phyloP scores from a whole-genome alignment of 2,797 vertebrate genomes.

The Clarias pachynema region DNA sequence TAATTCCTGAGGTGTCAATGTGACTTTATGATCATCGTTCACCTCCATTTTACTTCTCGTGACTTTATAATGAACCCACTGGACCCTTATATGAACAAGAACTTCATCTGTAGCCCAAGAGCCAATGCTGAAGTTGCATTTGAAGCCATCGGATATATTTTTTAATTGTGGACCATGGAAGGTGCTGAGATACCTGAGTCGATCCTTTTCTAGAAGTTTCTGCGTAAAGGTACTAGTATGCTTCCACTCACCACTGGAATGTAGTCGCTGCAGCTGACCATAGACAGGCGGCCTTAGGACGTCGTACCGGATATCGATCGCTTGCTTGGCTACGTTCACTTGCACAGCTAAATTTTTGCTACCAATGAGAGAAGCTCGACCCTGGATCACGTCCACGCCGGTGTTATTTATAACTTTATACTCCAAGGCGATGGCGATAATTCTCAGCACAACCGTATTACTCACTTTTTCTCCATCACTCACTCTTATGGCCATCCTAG shows the following conservation, averaged over 20 bases:
- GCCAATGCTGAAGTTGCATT: slow-evolving; percentile 79
- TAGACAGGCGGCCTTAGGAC: slow-evolving; percentile 76
- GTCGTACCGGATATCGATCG: slow-evolving; percentile 75
- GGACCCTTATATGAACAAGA: slow-evolving; percentile 74
- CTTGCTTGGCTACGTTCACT: slow-evolving; percentile 72
- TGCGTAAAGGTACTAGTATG: slow-evolving; percentile 79
- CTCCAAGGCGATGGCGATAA: slow-evolving; percentile 79
- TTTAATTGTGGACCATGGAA: slow-evolving; percentile 72
- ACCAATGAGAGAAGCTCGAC: slow-evolving; percentile 72
- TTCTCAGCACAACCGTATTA: slow-evolving; percentile 82
- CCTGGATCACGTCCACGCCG: slow-evolving; percentile 79
- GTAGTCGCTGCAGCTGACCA: slow-evolving; percentile 81
- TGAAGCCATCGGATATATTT: slow-evolving; percentile 80
- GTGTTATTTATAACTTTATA: slow-evolving; percentile 81
- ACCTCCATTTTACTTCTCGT: slow-evolving; percentile 79
- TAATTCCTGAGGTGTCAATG: slow-evolving; percentile 78
- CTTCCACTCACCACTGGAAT: slow-evolving; percentile 80
- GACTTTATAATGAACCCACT: slow-evolving; percentile 82
- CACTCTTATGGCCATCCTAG: slow-evolving; percentile 83
- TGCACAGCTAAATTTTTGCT: slow-evolving; percentile 78
- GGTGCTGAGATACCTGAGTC: slow-evolving; percentile 79
- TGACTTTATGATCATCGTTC: slow-evolving; percentile 67
- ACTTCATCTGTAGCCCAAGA: slow-evolving; percentile 71
- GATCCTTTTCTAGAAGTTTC: slow-evolving; percentile 73
- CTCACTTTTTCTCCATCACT: slow-evolving; percentile 86